Evolutionary conservation across 2,888 invertebrate species (phyloP).

Genomic region (Epinotia brunnichana): DNA sequence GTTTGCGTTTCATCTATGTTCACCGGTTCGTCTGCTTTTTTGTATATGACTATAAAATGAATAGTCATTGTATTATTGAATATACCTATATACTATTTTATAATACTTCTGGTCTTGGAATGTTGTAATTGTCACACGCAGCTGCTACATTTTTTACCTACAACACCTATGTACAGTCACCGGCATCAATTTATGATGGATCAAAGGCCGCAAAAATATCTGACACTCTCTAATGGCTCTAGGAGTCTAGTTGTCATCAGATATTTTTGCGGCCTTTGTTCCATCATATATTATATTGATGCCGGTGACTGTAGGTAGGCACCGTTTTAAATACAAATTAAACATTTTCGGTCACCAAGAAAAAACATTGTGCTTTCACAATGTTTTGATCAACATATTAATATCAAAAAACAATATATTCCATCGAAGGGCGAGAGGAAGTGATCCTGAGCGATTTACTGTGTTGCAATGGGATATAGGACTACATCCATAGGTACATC

Average conservation of each 20-base stretch:
- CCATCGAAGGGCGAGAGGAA: constrained; percentile 39
- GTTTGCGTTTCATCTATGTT: background rate
- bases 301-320: no score
- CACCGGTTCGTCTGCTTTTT: background rate
- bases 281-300: no score
- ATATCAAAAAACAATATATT: background rate
- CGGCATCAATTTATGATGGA: no score
- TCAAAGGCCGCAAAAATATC: no score
- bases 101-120: background rate
- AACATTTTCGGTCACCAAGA: background rate
- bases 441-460: constrained; percentile 37
- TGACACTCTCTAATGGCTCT: no score
- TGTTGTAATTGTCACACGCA: background rate
- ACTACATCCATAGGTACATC: background rate
- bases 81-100: no score
- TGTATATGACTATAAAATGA: background rate
- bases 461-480: constrained; percentile 42
- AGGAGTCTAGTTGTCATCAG: no score
- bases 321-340: background rate
- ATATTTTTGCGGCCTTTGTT: no score
- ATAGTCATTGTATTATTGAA: no score
- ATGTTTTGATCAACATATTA: background rate
- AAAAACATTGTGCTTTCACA: no score
- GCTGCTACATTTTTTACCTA: background rate
- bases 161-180: no score